Evolutionary conservation across 2,888 invertebrate genomes (phyloP).

Genomic region (Cosmopolites sordidus): DNA sequence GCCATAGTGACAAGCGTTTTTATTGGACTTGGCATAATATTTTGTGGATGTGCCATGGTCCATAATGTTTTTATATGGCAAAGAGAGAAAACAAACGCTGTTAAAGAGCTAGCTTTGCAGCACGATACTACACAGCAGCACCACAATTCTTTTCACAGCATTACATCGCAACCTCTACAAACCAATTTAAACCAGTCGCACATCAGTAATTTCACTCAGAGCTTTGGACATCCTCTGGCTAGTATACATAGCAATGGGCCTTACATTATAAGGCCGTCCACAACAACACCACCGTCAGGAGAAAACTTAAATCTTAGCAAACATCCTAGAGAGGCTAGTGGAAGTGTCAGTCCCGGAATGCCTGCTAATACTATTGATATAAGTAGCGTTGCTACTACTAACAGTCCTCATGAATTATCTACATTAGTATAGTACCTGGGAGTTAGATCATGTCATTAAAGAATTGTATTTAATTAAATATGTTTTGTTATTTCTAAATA

Average conservation of each 20-base stretch:
- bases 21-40: slow-evolving; percentile 86
- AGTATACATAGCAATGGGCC: slow-evolving; percentile 49
- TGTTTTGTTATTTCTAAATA: no score
- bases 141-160: slow-evolving; percentile 43
- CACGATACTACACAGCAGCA: slow-evolving; percentile 36
- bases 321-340: slow-evolving; percentile 53
- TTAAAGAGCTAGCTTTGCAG: slow-evolving; percentile 55
- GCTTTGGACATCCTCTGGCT: slow-evolving; percentile 41
- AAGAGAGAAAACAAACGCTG: slow-evolving; percentile 80
- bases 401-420: slow-evolving; percentile 64
- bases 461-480: no score
- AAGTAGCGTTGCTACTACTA: slow-evolving; percentile 61
- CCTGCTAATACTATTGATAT: slow-evolving; percentile 54
- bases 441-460: no score
- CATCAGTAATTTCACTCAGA: slow-evolving; percentile 43
- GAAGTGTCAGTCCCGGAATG: slow-evolving; percentile 61
- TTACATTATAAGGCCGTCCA: slow-evolving; percentile 59
- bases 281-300: slow-evolving; percentile 53
- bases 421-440: slow-evolving; percentile 56
- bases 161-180: slow-evolving; percentile 33
- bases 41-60: slow-evolving; percentile 90
- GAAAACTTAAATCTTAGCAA: slow-evolving; percentile 42
- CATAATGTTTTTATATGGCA: slow-evolving; percentile 95
- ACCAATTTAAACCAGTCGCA: slow-evolving; percentile 42
- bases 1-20: slow-evolving; percentile 87